Conservation (phyloP, 2,113 vertebrate genomes). For the Felis chaus region DNA sequence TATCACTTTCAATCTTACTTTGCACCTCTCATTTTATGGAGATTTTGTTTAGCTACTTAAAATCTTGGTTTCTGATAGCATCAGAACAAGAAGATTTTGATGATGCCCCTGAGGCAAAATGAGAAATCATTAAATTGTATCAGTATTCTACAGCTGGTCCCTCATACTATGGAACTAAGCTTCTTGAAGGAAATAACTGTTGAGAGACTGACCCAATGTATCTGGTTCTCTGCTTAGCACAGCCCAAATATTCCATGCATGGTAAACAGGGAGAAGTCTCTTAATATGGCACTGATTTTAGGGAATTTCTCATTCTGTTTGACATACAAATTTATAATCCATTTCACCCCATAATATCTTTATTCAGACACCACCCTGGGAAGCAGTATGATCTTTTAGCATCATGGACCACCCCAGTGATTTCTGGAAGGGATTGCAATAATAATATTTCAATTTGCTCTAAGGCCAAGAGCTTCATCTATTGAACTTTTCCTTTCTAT, state of each 20-base stretch:
- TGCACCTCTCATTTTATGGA: constrained; percentile 16
- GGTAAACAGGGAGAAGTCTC: neutral
- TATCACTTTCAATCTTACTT: constrained; percentile 46
- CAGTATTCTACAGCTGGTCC: neutral
- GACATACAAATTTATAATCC: neutral
- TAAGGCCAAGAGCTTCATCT: constrained; percentile 59
- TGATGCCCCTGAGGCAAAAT: neutral
- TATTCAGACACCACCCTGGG: neutral
- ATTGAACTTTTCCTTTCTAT: constrained; percentile 52
- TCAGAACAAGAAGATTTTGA: constrained; percentile 35
- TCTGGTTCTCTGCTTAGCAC: neutral
- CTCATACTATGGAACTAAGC: neutral
- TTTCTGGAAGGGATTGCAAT: constrained; percentile 33
- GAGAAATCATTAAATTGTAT: constrained; percentile 5
- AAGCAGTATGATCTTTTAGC: neutral
- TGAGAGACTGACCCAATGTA: neutral
- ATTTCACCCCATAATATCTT: neutral
- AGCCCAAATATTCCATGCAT: neutral
- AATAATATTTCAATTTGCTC: constrained; percentile 63
- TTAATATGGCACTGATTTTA: neutral
- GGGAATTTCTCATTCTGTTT: neutral
- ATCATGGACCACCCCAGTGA: neutral
- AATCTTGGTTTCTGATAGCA: constrained; percentile 44
- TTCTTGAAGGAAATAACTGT: constrained; percentile 10
- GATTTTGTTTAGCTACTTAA: constrained; percentile 39